A percentile compares a stretch with the other conserved stretches of the same genome.
Evolutionary conservation across 2,888 invertebrate genomes (phyloP).

Genomic region (Aphrophora alni): DNA sequence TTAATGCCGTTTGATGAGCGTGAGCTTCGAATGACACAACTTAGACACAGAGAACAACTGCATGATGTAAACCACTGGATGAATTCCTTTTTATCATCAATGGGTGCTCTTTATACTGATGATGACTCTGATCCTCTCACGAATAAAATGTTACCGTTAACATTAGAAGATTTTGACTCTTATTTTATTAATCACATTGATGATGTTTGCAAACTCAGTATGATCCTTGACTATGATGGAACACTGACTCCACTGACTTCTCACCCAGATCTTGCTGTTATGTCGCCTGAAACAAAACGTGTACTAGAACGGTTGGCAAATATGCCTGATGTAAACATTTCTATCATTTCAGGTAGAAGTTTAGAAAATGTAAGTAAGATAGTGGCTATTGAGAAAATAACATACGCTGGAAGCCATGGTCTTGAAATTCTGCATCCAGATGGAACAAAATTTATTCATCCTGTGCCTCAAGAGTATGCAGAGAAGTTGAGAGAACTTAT

Average conservation of each 20-base stretch:
- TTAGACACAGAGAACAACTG: constrained; percentile 56
- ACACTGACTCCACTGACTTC: constrained; percentile 58
- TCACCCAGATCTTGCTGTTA: constrained; percentile 57
- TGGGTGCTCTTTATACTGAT: constrained; percentile 54
- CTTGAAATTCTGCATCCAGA: constrained; percentile 59
- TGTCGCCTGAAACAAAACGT: constrained; percentile 56
- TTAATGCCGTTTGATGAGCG: constrained; percentile 58
- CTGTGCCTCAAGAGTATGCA: constrained; percentile 57
- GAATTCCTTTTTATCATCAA: constrained; percentile 56
- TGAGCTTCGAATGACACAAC: constrained; percentile 57
- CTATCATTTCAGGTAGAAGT: constrained; percentile 58
- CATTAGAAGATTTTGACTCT: constrained; percentile 57
- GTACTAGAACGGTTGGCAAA: constrained; percentile 56
- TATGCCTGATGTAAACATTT: constrained; percentile 57
- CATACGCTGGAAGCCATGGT: constrained; percentile 59
- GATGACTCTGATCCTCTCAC: constrained; percentile 52
- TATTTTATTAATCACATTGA: constrained; percentile 55
- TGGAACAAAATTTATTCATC: constrained; percentile 58
- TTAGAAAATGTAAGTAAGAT: constrained; percentile 57
- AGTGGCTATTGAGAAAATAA: constrained; percentile 58
- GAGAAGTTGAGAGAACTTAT: constrained; percentile 55
- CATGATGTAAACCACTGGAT: constrained; percentile 58
- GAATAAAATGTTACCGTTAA: constrained; percentile 55
- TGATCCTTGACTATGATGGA: constrained; percentile 59
- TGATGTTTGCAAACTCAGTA: constrained; percentile 55